Conservation (phyloP, 1,140 invertebrate genomes). For the Caerostris extrusa region DNA sequence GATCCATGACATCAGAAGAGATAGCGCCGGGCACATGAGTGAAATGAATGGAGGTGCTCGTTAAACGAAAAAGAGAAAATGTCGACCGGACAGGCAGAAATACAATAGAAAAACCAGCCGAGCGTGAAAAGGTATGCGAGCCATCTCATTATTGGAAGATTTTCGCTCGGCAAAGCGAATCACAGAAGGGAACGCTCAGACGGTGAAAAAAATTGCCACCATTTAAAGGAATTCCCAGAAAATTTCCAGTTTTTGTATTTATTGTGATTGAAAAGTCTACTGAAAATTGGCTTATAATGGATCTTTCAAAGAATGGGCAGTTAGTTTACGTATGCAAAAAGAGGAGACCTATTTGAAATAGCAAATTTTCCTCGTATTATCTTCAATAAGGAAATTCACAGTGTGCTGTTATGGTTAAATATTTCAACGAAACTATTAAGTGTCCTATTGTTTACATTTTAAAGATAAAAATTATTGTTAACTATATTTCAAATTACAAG, state of each 20-base stretch:
- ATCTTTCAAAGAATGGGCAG: too few relatives aligned
- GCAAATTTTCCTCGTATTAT: too few relatives aligned
- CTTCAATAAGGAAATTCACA: too few relatives aligned
- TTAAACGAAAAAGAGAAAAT: constrained; percentile 51
- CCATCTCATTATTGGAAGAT: constrained; percentile 33
- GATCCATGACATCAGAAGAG: constrained; percentile 51
- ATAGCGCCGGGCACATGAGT: not conserved
- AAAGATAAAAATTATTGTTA: too few relatives aligned
- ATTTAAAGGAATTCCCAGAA: not conserved
- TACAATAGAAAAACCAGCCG: constrained; percentile 53
- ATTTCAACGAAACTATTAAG: too few relatives aligned
- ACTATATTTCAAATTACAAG: too few relatives aligned
- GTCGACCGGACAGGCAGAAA: constrained; percentile 10
- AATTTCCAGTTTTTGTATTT: not conserved
- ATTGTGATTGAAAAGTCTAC: too few relatives aligned
- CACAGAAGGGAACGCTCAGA: not conserved
- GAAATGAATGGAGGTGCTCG: constrained; percentile 30
- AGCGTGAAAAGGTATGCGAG: constrained; percentile 26
- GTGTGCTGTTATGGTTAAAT: too few relatives aligned
- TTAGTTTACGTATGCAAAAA: too few relatives aligned
- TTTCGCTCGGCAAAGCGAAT: constrained; percentile 10
- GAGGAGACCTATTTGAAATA: too few relatives aligned
- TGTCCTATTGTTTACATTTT: too few relatives aligned
- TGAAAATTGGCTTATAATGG: too few relatives aligned
- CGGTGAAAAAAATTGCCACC: not conserved